Base-by-base conservation (phyloP, 2,888 invertebrate genomes). In the Zygogramma bicolorata region DNA sequence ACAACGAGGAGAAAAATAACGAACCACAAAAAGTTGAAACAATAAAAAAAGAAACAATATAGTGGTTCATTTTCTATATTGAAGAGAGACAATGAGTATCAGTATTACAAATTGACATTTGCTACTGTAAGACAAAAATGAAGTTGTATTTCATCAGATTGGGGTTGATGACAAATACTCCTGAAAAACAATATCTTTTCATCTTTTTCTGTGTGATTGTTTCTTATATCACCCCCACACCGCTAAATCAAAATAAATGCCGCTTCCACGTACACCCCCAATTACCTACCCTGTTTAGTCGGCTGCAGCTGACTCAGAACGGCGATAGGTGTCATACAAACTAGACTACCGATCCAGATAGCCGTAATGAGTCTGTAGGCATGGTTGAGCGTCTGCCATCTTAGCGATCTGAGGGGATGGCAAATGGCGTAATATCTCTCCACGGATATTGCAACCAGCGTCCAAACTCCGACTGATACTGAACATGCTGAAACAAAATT, bases 371-470 rank as follows among this genome's bases (percentile, higher is more conserved):
- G 91, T 83, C 91, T 91, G 86, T 93, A 93, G 46, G 94, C 92
- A 86, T 94, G 94, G 65, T 90, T 91, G 73, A 91, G 86, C 0
- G 94, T 94, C 86, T 94, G 94, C 94, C 94, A 94, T 73, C 91
- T 87, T 29, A 94, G 86, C 1, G 94, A 94, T 69, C 92, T 89
- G 57, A 94, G 85, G 0, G 94, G 94, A 84, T 92, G 92, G 82
- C 94, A 94, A 80, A 94, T 94, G 76, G 94, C 94, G 85, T 93
- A 94, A 85, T 93, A 94, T 13, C 94, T 88, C 84, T 94, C 94
- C 79, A 94, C 90, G 5, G 94, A 93, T 77, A 94, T 94, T 61
- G 93, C 92, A 31, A 94, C 94, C 77, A 94, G 84, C 0, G 94
- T 94, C 91, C 94, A 94, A 3, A 93, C 93, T 20, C 92, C 92